These are phyloP conservation scores for Stratiomys singularior DNA, from an alignment of 2,888 invertebrate species.

Conservation along the genomic window DNA sequence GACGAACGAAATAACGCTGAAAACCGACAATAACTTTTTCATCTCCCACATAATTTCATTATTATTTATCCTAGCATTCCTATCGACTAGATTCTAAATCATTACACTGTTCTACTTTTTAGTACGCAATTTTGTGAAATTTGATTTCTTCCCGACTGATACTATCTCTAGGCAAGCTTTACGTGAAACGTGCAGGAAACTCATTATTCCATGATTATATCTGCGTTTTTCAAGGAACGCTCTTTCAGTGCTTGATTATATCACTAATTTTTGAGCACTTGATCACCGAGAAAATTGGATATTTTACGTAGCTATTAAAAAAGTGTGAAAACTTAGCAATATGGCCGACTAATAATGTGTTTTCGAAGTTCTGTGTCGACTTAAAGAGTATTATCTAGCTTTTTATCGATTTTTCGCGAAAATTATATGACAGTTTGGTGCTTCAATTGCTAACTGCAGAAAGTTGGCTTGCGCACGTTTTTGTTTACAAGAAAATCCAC, in stretches of 20 bases:
- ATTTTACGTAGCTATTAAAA: not conserved
- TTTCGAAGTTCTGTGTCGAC: too few relatives aligned
- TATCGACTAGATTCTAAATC: not conserved
- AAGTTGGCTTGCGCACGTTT: constrained; percentile 22
- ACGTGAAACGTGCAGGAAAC: not conserved
- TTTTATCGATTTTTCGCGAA: constrained; percentile 37
- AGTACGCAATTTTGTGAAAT: not conserved
- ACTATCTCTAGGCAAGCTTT: not conserved
- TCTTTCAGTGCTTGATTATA: not conserved
- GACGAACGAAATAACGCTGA: constrained; percentile 55
- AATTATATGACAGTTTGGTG: not conserved
- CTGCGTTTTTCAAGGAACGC: not conserved
- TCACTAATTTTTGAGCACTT: not conserved
- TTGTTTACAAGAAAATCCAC: constrained; percentile 39
- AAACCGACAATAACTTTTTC: not conserved
- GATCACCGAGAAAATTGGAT: not conserved
- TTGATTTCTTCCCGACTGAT: not conserved
- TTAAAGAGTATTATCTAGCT: too few relatives aligned
- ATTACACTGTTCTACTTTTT: not conserved
- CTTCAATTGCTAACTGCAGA: not conserved
- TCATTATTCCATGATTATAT: not conserved
- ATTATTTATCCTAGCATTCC: not conserved
- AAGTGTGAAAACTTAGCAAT: not conserved
- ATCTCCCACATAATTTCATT: constrained; percentile 36
- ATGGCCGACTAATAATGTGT: constrained; percentile 18